Percentiles rank a stretch among this genome's conserved stretches.
Conservation (phyloP, 1,140 invertebrate species). For the Panulirus ornatus region DNA sequence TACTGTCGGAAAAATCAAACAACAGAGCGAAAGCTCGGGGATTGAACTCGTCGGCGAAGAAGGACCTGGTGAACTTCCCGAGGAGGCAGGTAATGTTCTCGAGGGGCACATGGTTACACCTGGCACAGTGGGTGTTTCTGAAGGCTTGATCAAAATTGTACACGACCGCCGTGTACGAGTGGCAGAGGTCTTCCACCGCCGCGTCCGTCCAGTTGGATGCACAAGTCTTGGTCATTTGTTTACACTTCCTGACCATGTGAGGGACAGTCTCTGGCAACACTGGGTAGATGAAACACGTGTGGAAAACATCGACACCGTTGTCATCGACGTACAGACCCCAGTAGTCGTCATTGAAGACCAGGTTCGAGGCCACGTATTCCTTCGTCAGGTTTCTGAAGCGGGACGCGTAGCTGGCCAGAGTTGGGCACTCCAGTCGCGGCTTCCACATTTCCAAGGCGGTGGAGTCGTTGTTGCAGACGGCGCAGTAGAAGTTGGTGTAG, state of each 20-base stretch:
- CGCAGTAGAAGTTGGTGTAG: conserved; percentile 82
- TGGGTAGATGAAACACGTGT: conserved; percentile 77
- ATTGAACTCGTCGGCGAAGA: conserved; percentile 78
- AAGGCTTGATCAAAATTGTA: conserved; percentile 77
- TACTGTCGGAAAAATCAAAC: conserved; percentile 79
- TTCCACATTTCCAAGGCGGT: conserved; percentile 78
- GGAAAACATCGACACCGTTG: conserved; percentile 73
- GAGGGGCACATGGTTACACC: conserved; percentile 80
- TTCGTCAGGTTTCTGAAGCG: conserved; percentile 73
- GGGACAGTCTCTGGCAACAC: conserved; percentile 76
- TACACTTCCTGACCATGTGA: conserved; percentile 76
- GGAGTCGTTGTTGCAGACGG: conserved; percentile 80
- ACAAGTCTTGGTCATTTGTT: conserved; percentile 77
- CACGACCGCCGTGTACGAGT: conserved; percentile 79
- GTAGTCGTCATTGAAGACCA: conserved; percentile 75
- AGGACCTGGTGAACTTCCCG: conserved; percentile 68
- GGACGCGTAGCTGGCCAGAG: conserved; percentile 67
- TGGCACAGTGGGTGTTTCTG: conserved; percentile 82
- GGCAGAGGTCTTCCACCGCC: conserved; percentile 76
- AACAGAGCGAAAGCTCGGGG: conserved; percentile 80
- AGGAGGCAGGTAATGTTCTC: conserved; percentile 78
- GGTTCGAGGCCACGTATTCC: conserved; percentile 67
- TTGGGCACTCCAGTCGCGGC: conserved; percentile 79
- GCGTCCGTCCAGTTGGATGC: conserved; percentile 77
- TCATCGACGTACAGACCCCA: conserved; percentile 77